phyloP scores from a whole-genome alignment of 2,888 invertebrate species.

The Hetaerina titia region DNA sequence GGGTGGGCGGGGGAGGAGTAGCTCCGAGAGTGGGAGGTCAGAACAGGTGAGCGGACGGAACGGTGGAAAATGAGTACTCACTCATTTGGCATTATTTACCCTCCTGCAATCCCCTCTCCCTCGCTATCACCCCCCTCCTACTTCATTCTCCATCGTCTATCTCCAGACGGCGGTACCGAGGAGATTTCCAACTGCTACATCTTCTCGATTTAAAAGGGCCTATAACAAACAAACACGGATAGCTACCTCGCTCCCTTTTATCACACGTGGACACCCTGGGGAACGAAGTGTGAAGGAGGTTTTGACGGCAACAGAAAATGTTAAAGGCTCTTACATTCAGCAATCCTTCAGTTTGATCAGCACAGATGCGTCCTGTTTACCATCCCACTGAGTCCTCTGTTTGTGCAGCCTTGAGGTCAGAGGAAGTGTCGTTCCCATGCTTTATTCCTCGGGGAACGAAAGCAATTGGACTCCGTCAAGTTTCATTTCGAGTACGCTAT shows the following conservation, averaged over 20 bases:
- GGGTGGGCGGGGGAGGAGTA: background rate
- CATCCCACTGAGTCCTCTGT: background rate
- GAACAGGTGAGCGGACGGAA: slow-evolving; percentile 51
- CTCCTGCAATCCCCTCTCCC: background rate
- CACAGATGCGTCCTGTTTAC: background rate
- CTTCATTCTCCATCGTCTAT: background rate
- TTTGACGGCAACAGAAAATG: background rate
- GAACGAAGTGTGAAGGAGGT: background rate
- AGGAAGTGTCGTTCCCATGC: background rate
- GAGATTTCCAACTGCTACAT: background rate
- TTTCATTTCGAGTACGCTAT: background rate
- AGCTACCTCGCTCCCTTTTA: background rate
- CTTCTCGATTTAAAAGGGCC: background rate
- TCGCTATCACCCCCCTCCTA: background rate
- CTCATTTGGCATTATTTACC: slow-evolving; percentile 4
- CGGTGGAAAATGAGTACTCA: slow-evolving; percentile 45
- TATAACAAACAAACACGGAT: background rate
- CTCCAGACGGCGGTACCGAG: background rate
- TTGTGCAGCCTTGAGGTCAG: background rate
- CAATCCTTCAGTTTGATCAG: background rate
- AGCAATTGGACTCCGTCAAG: background rate
- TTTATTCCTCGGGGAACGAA: background rate
- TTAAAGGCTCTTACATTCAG: background rate
- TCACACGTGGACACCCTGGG: background rate
- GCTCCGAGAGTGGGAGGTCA: slow-evolving; percentile 17